Evolutionary conservation across 2,113 vertebrate genomes (phyloP), one percentile per base, ranked within the genome.

Genomic region (Epinephelus fuscoguttatus): DNA sequence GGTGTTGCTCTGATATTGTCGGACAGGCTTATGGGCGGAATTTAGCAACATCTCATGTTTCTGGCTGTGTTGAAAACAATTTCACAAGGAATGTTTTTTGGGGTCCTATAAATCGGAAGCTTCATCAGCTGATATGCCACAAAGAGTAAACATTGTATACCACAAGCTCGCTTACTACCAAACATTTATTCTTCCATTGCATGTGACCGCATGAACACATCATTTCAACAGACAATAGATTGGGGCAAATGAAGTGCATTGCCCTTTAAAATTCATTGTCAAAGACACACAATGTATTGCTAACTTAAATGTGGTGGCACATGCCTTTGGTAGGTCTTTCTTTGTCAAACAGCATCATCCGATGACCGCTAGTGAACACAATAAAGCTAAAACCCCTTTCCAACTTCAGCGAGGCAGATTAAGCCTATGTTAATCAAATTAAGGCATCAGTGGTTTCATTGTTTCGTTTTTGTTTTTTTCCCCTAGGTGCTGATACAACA

Each of bases 401-500:
- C 25, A 52, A 30, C 17, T n/a, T 19, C 17, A 69, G 25, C 2
- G 3, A 8, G 18, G 1, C 50, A 37, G 12, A 6, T 40, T 40
- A 55, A 70, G 23, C 33, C 52, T 49, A 4, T 49, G 14, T 49
- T 49, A 37, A 59, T 69, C 25, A 45, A 61, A 42, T 27, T 21
- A 81, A 0, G 6, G 1, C 23, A 25, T 84, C 17, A 55, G 10
- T 86, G 27, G 19, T 72, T 53, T 76, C 1, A 67, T 78, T n/a
- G 2, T 55, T 70, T 70, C 42, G 18, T 81, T 45, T 63, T 10
- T 57, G 72, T 63, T 71, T 25, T 82, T 56, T 17, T 6, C 19
- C 42, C 37, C 3, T 73, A 94, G 92, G 86, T 88, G 69, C 69
- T 77, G 84, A 78, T 27, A n/a, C 64, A 73, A 71, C 55, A 70